Evolutionary conservation across 1,140 invertebrate genomes (phyloP).

Genomic region (Atta texana): DNA sequence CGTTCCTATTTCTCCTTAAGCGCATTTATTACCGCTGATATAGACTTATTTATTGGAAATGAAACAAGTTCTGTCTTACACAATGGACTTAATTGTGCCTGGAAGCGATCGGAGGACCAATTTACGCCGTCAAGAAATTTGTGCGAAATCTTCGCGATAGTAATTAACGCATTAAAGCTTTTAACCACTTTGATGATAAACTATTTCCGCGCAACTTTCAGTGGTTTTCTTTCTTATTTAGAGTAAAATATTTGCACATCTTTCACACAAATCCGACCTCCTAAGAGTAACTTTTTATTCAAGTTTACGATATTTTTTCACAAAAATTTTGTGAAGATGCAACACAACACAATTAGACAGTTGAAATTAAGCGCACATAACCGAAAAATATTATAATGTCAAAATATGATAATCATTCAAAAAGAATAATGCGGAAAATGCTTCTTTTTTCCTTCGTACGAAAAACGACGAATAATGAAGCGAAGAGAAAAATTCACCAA

Average conservation of each 20-base stretch:
- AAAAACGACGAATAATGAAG: conserved; percentile 7
- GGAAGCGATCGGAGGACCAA: conserved; percentile 58
- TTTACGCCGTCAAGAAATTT: conserved; percentile 47
- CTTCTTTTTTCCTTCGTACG: background rate
- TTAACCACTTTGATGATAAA: conserved; percentile 44
- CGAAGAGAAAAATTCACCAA: background rate
- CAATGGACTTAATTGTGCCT: conserved; percentile 46
- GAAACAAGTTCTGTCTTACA: conserved; percentile 53
- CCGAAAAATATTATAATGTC: background rate
- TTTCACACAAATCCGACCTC: background rate
- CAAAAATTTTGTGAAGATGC: background rate
- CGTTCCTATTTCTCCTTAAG: conserved; percentile 21
- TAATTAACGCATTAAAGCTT: conserved; percentile 29
- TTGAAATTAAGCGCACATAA: background rate
- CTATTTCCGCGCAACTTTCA: conserved; percentile 49
- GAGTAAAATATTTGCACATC: conserved; percentile 4
- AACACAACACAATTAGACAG: background rate
- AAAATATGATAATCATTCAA: background rate
- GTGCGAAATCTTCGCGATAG: conserved; percentile 34
- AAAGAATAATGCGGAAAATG: background rate
- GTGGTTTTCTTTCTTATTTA: conserved; percentile 26
- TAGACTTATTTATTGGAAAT: conserved; percentile 47
- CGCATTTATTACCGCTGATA: conserved; percentile 38
- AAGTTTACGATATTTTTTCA: background rate
- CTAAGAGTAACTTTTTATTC: background rate